These are phyloP conservation scores for Microctenopoma steveboyesi DNA, from an alignment of 2,797 vertebrate genomes.

Conservation along the genomic window DNA sequence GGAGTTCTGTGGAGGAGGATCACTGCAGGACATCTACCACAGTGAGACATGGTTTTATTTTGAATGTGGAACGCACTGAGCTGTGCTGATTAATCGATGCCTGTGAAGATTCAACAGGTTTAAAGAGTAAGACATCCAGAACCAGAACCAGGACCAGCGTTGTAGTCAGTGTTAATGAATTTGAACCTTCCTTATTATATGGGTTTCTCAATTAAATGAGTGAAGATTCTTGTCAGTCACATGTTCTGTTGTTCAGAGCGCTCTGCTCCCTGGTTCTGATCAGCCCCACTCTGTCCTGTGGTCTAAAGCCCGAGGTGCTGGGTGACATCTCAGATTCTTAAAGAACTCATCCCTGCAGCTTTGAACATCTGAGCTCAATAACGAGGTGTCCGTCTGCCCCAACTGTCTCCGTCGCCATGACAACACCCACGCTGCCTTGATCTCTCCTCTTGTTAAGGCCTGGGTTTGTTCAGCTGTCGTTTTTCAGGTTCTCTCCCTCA, in stretches of 20 bases:
- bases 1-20: constrained; percentile 93
- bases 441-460: background rate
- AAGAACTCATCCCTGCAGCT: background rate
- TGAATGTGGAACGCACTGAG: no score
- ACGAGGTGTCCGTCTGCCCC: constrained; percentile 8
- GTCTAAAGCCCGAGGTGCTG: background rate
- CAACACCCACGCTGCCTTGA: constrained; percentile 25
- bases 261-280: no score
- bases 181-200: no score
- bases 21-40: constrained; percentile 91
- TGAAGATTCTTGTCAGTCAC: no score
- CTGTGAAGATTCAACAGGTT: no score
- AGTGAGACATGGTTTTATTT: constrained; percentile 73
- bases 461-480: background rate
- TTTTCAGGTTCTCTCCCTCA: constrained; percentile 3
- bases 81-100: no score
- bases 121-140: no score
- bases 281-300: no score
- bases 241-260: no score
- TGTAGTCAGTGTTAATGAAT: no score
- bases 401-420: constrained; percentile 24
- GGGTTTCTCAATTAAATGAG: no score
- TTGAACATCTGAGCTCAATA: constrained; percentile 19
- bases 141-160: no score
- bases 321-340: background rate